These are phyloP conservation scores for Catamblyrhynchus diadema DNA, from an alignment of 2,797 vertebrate species.

Conservation along the genomic window DNA sequence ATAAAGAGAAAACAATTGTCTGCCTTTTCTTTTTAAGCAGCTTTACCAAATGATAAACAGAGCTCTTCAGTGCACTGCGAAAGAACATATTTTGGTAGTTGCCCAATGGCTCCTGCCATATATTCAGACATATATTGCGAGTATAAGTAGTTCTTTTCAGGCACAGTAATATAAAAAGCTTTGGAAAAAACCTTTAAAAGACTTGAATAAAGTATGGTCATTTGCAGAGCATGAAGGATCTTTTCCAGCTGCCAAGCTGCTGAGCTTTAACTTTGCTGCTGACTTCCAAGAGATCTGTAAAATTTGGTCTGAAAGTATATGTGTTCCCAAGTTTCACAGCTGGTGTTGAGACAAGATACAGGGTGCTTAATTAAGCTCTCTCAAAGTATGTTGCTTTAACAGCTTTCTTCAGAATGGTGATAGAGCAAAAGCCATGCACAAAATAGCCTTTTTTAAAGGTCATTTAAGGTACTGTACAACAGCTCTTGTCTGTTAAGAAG, in stretches of 20 bases:
- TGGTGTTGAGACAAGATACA: background rate
- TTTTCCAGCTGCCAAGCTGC: conserved; percentile 7
- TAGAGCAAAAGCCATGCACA: background rate
- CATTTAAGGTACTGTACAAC: conserved; percentile 19
- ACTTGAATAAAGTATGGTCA: background rate
- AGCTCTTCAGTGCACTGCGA: background rate
- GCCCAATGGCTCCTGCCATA: background rate
- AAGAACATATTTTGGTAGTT: background rate
- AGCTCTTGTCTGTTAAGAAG: background rate
- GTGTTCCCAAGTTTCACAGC: background rate
- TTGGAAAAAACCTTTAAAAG: background rate
- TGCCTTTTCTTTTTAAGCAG: background rate
- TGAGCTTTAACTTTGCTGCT: conserved; percentile 6
- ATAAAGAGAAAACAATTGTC: background rate
- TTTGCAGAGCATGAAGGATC: conserved; percentile 1
- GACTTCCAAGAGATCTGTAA: background rate
- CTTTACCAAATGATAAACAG: background rate
- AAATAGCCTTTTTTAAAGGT: conserved; percentile 10
- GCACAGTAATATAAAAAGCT: background rate
- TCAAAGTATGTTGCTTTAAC: background rate
- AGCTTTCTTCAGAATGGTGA: background rate
- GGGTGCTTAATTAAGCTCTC: background rate
- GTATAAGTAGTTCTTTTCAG: background rate
- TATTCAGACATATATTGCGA: background rate
- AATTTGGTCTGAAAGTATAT: background rate